A percentile compares a stretch with the other conserved stretches of the same genome.
phyloP scores from a whole-genome alignment of 2,113 vertebrate species.

The Boulengeromyrus knoepffleri region DNA sequence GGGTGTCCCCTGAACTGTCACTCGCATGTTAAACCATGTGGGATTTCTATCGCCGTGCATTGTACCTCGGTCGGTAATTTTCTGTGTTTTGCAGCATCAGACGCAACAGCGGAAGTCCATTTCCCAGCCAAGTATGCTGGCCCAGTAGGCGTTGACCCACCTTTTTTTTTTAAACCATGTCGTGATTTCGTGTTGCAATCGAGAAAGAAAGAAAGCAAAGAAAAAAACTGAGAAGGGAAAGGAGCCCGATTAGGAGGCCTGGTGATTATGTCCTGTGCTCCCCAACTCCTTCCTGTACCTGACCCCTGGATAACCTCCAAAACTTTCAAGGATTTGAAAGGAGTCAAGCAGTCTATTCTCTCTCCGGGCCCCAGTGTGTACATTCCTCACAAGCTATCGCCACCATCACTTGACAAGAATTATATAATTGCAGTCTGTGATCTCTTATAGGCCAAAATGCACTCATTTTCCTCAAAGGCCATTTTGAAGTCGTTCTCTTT shows the following conservation, averaged over 20 bases:
- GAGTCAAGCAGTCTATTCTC: slow-evolving; percentile 64
- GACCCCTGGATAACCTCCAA: slow-evolving; percentile 69
- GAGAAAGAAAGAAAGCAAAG: slow-evolving; percentile 33
- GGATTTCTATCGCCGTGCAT: neutral
- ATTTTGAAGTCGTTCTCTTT: slow-evolving; percentile 55
- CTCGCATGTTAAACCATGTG: neutral
- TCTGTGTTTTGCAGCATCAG: neutral
- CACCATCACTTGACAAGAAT: slow-evolving; percentile 71
- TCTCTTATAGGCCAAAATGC: slow-evolving; percentile 65
- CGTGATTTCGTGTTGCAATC: slow-evolving; percentile 52
- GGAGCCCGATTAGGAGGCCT: slow-evolving; percentile 54
- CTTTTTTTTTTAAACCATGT: slow-evolving; percentile 46
- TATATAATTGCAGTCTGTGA: slow-evolving; percentile 78
- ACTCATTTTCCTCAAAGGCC: slow-evolving; percentile 62
- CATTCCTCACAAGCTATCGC: slow-evolving; percentile 70
- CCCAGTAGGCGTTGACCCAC: slow-evolving; percentile 42
- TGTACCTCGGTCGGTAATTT: neutral
- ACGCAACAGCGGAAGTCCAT: neutral
- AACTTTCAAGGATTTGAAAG: slow-evolving; percentile 66
- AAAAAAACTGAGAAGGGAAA: slow-evolving; percentile 37
- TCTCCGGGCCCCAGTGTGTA: slow-evolving; percentile 55
- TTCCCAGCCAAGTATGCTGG: neutral
- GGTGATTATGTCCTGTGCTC: slow-evolving; percentile 67
- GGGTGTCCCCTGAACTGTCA: neutral
- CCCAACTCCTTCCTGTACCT: slow-evolving; percentile 70